phyloP scores from a whole-genome alignment of 2,888 invertebrate species.

The Phengaris arion region DNA sequence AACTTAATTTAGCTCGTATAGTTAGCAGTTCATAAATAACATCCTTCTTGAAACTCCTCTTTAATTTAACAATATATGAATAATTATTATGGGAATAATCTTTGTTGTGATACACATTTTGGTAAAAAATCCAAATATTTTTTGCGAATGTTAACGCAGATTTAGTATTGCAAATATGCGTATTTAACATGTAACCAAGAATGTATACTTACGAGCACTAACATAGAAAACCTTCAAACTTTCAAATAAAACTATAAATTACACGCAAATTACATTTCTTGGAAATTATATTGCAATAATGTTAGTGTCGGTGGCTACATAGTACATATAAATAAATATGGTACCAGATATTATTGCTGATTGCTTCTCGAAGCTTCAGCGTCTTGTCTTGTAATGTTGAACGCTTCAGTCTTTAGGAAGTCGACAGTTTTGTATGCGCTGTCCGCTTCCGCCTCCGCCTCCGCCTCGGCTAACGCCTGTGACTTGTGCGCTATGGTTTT shows the following conservation, averaged over 20 bases:
- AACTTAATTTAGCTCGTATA: not conserved
- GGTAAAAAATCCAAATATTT: not conserved
- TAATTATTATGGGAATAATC: too few species aligned
- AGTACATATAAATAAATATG: not conserved
- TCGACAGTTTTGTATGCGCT: constrained; percentile 95
- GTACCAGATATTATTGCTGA: constrained; percentile 42
- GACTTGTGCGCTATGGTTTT: constrained; percentile 52
- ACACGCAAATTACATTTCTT: not conserved
- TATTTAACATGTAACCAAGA: not conserved
- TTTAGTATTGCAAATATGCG: not conserved
- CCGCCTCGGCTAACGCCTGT: constrained; percentile 50
- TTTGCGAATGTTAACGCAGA: not conserved
- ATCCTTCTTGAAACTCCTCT: too few species aligned
- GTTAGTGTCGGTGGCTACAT: not conserved
- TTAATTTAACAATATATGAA: too few species aligned
- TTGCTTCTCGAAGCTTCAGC: constrained; percentile 83
- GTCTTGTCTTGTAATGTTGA: constrained; percentile 90
- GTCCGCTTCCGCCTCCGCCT: constrained; percentile 55
- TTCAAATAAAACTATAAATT: not conserved
- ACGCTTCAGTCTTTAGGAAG: constrained; percentile 95
- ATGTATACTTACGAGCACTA: not conserved
- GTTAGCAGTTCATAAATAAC: not conserved
- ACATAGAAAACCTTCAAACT: not conserved
- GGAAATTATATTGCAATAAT: not conserved
- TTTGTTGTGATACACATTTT: not conserved